These are phyloP conservation scores for Hylia prasina DNA, from an alignment of 2,113 vertebrate genomes.

Conservation along the genomic window DNA sequence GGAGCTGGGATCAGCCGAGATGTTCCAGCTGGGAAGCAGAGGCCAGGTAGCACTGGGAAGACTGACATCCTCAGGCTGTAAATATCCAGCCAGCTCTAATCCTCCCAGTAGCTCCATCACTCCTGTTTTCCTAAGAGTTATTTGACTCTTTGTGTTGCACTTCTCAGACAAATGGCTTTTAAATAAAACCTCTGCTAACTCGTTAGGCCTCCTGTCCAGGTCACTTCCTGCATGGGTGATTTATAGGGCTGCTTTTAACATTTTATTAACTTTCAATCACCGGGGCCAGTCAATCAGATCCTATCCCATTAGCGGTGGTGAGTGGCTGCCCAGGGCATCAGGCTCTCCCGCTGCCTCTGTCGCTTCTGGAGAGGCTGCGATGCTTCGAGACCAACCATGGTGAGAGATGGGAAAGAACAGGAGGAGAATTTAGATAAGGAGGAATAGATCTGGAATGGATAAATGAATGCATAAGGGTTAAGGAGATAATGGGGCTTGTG, in stretches of 20 bases:
- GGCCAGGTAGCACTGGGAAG: neutral
- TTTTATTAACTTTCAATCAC: constrained; percentile 41
- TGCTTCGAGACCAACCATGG: neutral
- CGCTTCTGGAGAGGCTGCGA: fast-evolving
- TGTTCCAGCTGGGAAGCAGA: neutral
- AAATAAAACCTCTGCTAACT: constrained; percentile 21
- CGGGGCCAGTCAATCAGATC: neutral
- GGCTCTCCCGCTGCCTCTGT: neutral
- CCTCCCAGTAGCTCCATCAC: neutral
- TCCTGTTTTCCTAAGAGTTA: constrained; percentile 40
- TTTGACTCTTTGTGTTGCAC: constrained; percentile 30
- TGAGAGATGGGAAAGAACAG: neutral
- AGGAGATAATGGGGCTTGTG: constrained; percentile 1
- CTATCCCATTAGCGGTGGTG: neutral
- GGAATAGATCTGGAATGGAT: neutral
- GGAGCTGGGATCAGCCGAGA: neutral
- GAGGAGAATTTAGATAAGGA: neutral
- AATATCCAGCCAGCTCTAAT: neutral
- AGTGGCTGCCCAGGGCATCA: neutral
- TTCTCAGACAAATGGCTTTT: constrained; percentile 30
- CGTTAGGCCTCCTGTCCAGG: constrained; percentile 34
- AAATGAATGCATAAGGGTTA: neutral
- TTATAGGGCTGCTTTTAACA: constrained; percentile 17
- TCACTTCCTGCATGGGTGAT: constrained; percentile 24
- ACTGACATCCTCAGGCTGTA: neutral